Conservation (phyloP, 2,888 invertebrate species). For the Argyresthia goedartella region DNA sequence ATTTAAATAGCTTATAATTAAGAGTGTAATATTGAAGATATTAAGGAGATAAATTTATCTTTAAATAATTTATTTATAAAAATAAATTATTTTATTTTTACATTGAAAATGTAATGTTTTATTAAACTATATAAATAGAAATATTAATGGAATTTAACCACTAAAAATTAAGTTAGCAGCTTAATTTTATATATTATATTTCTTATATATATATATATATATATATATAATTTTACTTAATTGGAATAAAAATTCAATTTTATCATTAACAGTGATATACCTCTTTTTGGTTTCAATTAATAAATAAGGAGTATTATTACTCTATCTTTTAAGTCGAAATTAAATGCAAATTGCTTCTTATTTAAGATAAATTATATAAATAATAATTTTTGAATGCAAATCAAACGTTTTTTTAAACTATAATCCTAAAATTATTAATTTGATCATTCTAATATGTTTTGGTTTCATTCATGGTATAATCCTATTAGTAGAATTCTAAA, state of each 20-base stretch:
- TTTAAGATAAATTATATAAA: constrained; percentile 55
- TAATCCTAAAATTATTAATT: constrained; percentile 38
- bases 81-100: constrained; percentile 61
- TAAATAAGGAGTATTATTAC: constrained; percentile 61
- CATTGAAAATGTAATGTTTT: constrained; percentile 77
- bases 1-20: constrained; percentile 49
- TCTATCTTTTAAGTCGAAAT: constrained; percentile 58
- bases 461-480: constrained; percentile 49
- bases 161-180: constrained; percentile 76
- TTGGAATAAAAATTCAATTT: constrained; percentile 67
- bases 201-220: no score
- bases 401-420: constrained; percentile 54
- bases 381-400: constrained; percentile 53
- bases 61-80: constrained; percentile 17
- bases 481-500: constrained; percentile 67
- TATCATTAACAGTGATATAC: constrained; percentile 78
- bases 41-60: constrained; percentile 36
- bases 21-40: constrained; percentile 54
- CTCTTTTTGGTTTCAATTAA: constrained; percentile 73
- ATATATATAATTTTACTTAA: constrained; percentile 67
- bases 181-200: constrained; percentile 64
- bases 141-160: constrained; percentile 57
- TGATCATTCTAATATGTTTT: constrained; percentile 53
- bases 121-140: constrained; percentile 74
- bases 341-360: constrained; percentile 67